These are phyloP conservation scores for Anas platyrhynchos DNA, from an alignment of 2,113 vertebrate species.

Conservation along the genomic window DNA sequence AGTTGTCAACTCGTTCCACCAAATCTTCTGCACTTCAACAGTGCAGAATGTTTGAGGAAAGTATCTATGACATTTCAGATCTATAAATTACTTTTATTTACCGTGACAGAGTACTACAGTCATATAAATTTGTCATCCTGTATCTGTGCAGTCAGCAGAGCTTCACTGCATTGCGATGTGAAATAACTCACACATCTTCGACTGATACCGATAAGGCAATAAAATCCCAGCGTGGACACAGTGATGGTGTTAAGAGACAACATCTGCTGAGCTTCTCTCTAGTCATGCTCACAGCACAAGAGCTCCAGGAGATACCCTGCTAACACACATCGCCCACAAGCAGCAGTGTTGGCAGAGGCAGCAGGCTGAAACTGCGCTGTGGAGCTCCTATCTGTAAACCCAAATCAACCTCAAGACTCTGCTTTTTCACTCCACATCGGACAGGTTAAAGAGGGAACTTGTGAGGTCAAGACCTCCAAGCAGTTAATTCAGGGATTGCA, in stretches of 20 bases:
- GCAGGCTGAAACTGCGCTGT: not conserved
- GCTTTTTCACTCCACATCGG: not conserved
- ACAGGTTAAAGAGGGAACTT: not conserved
- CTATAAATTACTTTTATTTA: not conserved
- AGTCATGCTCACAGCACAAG: not conserved
- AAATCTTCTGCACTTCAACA: not conserved
- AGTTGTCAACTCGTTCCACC: not conserved
- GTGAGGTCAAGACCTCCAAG: accelerated
- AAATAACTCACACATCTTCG: not conserved
- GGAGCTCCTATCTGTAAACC: not conserved
- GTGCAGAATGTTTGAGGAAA: not conserved
- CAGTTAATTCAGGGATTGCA: not conserved
- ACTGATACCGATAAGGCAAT: accelerated
- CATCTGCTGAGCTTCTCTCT: not conserved
- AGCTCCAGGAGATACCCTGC: not conserved
- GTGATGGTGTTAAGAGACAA: accelerated
- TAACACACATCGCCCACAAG: not conserved
- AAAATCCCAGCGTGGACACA: not conserved
- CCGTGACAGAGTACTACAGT: no score
- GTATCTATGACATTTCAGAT: not conserved
- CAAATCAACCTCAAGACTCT: not conserved
- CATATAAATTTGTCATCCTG: accelerated
- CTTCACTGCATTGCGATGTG: not conserved
- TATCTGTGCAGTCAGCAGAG: not conserved
- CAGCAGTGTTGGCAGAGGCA: not conserved